phyloP scores from a whole-genome alignment of 2,797 vertebrate genomes.

The Momotus momota region DNA sequence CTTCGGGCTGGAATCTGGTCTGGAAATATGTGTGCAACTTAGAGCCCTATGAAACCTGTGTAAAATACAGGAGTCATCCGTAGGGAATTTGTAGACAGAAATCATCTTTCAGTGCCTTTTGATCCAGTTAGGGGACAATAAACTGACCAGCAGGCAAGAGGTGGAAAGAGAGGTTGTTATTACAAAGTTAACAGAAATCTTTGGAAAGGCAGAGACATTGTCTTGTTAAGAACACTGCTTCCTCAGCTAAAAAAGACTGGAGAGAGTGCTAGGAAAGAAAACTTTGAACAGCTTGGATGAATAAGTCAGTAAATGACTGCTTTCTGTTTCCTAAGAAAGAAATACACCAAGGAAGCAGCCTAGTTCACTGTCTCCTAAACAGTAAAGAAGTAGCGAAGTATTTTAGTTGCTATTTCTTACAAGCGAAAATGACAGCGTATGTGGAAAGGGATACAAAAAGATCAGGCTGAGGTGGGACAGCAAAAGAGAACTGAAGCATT shows the following conservation, averaged over 20 bases:
- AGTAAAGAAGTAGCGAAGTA: background rate
- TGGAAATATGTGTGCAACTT: background rate
- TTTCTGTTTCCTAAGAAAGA: slow-evolving; percentile 17
- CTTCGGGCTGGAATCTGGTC: background rate
- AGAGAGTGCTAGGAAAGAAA: background rate
- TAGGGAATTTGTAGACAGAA: background rate
- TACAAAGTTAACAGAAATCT: background rate
- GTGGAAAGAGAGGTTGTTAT: background rate
- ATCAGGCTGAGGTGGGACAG: background rate
- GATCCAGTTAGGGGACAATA: background rate
- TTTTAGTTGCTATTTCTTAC: background rate
- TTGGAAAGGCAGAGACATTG: background rate
- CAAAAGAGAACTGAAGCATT: background rate
- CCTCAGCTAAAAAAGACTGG: background rate
- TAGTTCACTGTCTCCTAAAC: background rate
- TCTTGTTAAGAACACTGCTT: background rate
- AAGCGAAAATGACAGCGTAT: background rate
- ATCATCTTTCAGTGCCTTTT: background rate
- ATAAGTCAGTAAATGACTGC: background rate
- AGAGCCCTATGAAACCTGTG: background rate
- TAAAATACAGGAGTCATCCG: background rate
- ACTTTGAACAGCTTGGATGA: background rate
- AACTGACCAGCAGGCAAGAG: background rate
- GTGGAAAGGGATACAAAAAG: background rate
- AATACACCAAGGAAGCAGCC: background rate